Base-by-base conservation (phyloP, 1,140 invertebrate genomes). In the Papilio xuthus region DNA sequence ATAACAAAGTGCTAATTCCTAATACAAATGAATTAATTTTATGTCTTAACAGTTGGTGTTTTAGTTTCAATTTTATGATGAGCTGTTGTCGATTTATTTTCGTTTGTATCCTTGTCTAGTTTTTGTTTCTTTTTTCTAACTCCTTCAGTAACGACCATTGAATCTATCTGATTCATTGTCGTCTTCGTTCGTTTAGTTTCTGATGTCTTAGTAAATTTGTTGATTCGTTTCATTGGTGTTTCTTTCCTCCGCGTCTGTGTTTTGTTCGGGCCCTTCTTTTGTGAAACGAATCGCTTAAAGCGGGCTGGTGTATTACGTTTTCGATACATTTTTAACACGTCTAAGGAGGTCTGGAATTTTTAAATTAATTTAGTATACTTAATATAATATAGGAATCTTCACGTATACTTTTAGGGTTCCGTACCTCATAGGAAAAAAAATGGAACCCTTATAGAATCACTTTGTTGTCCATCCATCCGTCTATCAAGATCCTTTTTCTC, bases 181-280 rank as follows among this genome's bases (percentile, higher is more conserved):
- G 85, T 82, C 53, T 78, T 86, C 0, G 86, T 87, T 1, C 82
- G 83, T 60, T 86, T 88, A 28, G 82, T 86, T 8, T 74, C 81
- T 26, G 80, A 86, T 28, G 79, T 86, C 28, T 82, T 87, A 0
- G 86, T 32, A 18, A 84, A 88, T 82, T 82, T 87, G 7, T 69
- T 41, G 0, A 81, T 28, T 60, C 75, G 81, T 73, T 79, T 80
- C n/a, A 28, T 10, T 70, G 26, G 71, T 4, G 63, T 42, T 56
- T 76, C 79, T 26, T 72, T 80, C 23, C 42, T 75, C 10, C 77
- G 42, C 50, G 20, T 79, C 37, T 41, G 60, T 37, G 20, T 28
- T 20, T 73, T 32, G 12, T 78, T 77, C 0, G 42, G 76, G 0
- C 60, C 60, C 4, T 37, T 75, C 4, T 79, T 37, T 41, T 73